These are phyloP conservation scores for Coregonus ussuriensis DNA, from an alignment of 2,797 vertebrate genomes.

Conservation along the genomic window DNA sequence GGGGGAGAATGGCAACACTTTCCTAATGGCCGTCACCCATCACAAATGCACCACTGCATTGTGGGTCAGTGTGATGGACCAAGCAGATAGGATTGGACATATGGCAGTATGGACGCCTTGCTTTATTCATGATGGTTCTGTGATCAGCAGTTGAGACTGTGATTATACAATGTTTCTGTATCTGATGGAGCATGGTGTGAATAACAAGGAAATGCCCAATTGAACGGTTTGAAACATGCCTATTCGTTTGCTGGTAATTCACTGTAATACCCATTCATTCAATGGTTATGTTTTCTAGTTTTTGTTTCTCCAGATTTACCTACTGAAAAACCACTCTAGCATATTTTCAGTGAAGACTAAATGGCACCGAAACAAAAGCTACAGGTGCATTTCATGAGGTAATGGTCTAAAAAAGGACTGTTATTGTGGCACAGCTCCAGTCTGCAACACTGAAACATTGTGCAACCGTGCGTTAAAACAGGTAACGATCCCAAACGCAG, in stretches of 20 bases:
- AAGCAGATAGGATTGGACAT: conserved; percentile 53
- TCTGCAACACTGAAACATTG: conserved; percentile 35
- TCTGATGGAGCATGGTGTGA: neutral
- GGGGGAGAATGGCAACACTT: conserved; percentile 50
- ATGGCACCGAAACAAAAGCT: neutral
- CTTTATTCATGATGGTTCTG: neutral
- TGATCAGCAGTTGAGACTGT: neutral
- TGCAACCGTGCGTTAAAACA: conserved; percentile 40
- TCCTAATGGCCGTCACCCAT: conserved; percentile 3
- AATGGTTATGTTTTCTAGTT: neutral
- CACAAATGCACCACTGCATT: conserved; percentile 64
- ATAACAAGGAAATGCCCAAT: neutral
- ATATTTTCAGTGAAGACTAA: no score
- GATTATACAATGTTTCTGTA: neutral
- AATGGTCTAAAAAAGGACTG: neutral
- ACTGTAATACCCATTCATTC: neutral
- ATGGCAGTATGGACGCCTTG: neutral
- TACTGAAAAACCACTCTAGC: no score
- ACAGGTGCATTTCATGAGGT: conserved; percentile 13
- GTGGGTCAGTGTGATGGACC: conserved; percentile 61
- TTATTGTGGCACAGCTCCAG: neutral
- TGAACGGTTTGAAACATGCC: neutral
- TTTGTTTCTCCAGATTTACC: neutral
- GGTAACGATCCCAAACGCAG: conserved; percentile 52
- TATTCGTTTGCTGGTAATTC: neutral